Evolutionary conservation across 1,140 invertebrate species (phyloP).

Genomic region (Grapholita molesta): DNA sequence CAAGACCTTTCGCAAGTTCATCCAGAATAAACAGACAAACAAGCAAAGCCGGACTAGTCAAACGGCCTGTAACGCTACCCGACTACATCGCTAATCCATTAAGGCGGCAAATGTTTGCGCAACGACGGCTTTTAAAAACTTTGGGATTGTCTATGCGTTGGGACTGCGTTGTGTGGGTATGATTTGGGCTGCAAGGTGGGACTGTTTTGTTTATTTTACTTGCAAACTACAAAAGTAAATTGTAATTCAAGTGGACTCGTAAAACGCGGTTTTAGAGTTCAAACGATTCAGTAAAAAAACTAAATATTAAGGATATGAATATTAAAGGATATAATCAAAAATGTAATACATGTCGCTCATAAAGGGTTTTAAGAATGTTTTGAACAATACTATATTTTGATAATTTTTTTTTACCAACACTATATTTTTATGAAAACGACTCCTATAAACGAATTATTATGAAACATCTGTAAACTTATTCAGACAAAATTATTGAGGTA

Average conservation of each 20-base stretch:
- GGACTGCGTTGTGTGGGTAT: conserved; percentile 27
- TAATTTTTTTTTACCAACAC: no score
- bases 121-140: conserved; percentile 17
- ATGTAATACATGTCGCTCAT: no score
- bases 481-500: neutral
- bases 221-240: neutral
- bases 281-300: no score
- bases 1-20: conserved; percentile 1
- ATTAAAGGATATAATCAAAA: no score
- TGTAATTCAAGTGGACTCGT: no score
- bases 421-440: no score
- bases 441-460: neutral
- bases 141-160: conserved; percentile 13
- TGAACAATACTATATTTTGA: no score
- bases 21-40: conserved; percentile 7
- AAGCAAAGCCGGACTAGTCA: conserved; percentile 7
- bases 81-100: conserved; percentile 68
- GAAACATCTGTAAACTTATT: neutral
- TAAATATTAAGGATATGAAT: no score
- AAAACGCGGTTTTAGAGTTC: no score
- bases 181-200: conserved; percentile 22
- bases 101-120: conserved; percentile 57
- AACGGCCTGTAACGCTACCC: conserved; percentile 47
- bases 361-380: no score
- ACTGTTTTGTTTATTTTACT: conserved; percentile 19